Evolutionary conservation across 2,888 invertebrate genomes (phyloP).

Genomic region (Pseudoips prasinana): DNA sequence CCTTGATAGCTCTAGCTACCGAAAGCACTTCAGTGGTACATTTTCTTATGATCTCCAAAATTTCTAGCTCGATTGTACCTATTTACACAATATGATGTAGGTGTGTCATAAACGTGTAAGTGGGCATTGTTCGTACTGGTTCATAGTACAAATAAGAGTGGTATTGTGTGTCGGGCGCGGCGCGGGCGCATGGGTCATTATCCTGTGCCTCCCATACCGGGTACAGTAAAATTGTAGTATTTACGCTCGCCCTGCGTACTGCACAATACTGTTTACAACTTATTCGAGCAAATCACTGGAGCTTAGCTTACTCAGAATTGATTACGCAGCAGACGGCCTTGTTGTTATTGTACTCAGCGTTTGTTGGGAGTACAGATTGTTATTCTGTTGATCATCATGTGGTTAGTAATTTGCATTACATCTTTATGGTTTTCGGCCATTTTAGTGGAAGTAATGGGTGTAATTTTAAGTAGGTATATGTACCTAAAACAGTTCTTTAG

Average conservation of each 20-base stretch:
- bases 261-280: slow-evolving; percentile 36
- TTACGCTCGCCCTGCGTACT: slow-evolving; percentile 26
- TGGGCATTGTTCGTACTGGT: slow-evolving; percentile 31
- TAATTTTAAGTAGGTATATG: no score
- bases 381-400: slow-evolving; percentile 7
- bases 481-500: no score
- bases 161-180: slow-evolving; percentile 33
- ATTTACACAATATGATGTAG: slow-evolving; percentile 36
- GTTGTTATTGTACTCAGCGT: slow-evolving; percentile 19
- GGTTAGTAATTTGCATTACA: no score
- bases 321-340: slow-evolving; percentile 27
- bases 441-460: no score
- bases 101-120: slow-evolving; percentile 35
- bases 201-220: slow-evolving; percentile 34
- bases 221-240: slow-evolving; percentile 36
- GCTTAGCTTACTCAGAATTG: slow-evolving; percentile 32
- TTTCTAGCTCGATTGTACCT: no score
- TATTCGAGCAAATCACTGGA: slow-evolving; percentile 35
- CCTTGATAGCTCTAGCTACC: no score
- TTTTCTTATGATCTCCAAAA: no score
- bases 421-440: no score
- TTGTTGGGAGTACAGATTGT: slow-evolving; percentile 10
- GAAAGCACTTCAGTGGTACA: no score
- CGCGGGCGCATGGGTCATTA: slow-evolving; percentile 42
- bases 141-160: slow-evolving; percentile 41